Evolutionary conservation across 1,140 invertebrate genomes (phyloP), one percentile per base, ranked within the genome.

Genomic region (Drosophila murphyi): DNA sequence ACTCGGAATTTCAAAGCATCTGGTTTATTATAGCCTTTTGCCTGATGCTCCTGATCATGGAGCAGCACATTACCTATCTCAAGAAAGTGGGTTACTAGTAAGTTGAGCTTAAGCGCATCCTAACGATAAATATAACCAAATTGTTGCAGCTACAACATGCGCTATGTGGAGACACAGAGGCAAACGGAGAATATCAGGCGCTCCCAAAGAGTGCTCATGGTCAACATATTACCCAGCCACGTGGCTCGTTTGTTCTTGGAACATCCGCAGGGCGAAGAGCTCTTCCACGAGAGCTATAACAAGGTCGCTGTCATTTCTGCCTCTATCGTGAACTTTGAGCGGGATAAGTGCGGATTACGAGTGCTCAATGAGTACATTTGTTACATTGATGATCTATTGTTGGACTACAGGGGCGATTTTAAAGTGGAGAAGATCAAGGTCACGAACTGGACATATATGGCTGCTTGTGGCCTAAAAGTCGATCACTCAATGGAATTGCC

Each of bases 391-490:
- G 94, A 95, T 43, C 47, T 82, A 0, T n/a, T 82, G 29, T 28
- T 48, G 20, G 28, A 57, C 5, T 83, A 37, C 74, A 55, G 71
- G 50, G 54, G 57, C 32, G 77, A 71, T 20, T 82, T 43, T 29
- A 92, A 93, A 73, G 94, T 97, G 1, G 97, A 97, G 82, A 98
- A 97, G 93, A 98, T 98, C 8, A 99, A 98, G 94, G 96, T 98
- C 37, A 97, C 97, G 47, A 95, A 97, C 37, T 97, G 96, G 93
- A 98, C 97, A 0, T 98, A 98, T 80, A 98, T 98, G 97, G 97
- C 97, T n/a, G 97, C 97, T 0, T 97, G 97, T 91, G 97, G 97
- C 2, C 93, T 98, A 5, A 95, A 96, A 2, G 41, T 8, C 34
- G 70, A 80, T 31, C 8, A 37, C 4, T 5, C 5, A 6, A n/a